These are phyloP conservation scores for Diarsia mendica DNA, from an alignment of 2,888 invertebrate genomes.

Conservation along the genomic window DNA sequence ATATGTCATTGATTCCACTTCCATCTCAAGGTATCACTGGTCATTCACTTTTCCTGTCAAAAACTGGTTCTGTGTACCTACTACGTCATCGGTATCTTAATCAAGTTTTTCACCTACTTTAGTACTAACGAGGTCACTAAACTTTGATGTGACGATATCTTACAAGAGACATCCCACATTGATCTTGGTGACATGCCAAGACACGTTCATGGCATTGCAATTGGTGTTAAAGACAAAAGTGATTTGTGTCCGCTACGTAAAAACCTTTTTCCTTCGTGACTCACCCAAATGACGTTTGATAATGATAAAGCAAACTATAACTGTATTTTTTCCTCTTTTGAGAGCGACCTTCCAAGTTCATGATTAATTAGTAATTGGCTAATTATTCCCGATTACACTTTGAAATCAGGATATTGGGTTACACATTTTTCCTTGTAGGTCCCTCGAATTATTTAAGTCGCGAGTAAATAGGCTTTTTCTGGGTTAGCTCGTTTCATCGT, in stretches of 20 bases:
- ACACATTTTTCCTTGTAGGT: neutral
- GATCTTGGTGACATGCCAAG: constrained; percentile 31
- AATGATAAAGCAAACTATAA: constrained; percentile 15
- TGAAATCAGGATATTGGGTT: neutral
- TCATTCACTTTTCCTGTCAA: constrained; percentile 19
- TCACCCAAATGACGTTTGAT: constrained; percentile 44
- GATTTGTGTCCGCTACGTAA: constrained; percentile 16
- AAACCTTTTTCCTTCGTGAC: constrained; percentile 44
- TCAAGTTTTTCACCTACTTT: constrained; percentile 34
- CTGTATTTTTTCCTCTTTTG: constrained; percentile 19
- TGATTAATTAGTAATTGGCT: neutral
- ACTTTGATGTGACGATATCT: constrained; percentile 19
- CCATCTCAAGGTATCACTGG: neutral
- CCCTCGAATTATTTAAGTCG: too few species aligned
- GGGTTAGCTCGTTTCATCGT: too few species aligned
- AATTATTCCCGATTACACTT: neutral
- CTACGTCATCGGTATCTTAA: neutral
- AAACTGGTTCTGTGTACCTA: constrained; percentile 31
- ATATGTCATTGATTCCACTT: neutral
- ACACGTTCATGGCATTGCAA: constrained; percentile 21
- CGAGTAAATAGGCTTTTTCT: too few species aligned
- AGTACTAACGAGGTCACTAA: constrained; percentile 44
- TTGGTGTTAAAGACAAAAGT: constrained; percentile 19
- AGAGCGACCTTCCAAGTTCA: constrained; percentile 9
- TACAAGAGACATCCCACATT: constrained; percentile 9